phyloP scores from a whole-genome alignment of 1,140 invertebrate species.

The Heliconius himera region DNA sequence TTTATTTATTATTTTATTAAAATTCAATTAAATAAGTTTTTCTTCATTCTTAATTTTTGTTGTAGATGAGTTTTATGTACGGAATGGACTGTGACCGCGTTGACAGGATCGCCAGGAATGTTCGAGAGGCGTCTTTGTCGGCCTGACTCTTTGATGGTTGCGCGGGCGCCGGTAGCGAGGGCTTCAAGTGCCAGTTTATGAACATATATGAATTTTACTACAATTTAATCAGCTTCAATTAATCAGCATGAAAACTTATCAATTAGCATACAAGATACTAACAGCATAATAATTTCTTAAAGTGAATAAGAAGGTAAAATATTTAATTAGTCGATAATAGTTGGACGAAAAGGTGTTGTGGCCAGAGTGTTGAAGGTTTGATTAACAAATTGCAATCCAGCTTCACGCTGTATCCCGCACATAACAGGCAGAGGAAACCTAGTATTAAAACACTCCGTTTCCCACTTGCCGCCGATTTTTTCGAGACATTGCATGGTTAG shows the following conservation, averaged over 20 bases:
- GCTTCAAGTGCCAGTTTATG: constrained; percentile 72
- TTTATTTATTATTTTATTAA: too few relatives aligned
- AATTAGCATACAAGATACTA: constrained; percentile 36
- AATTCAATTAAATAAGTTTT: background rate
- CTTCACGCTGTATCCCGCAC: too few relatives aligned
- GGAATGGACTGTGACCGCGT: constrained; percentile 65
- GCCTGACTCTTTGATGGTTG: constrained; percentile 62
- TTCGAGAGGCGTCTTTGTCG: constrained; percentile 67
- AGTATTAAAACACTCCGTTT: too few relatives aligned
- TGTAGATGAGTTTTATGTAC: constrained; percentile 58
- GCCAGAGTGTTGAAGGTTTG: too few relatives aligned
- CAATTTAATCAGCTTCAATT: constrained; percentile 62
- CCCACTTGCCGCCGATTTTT: too few relatives aligned
- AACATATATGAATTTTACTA: constrained; percentile 66
- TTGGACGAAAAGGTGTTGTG: too few relatives aligned
- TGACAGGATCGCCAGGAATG: constrained; percentile 62
- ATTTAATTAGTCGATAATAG: too few relatives aligned
- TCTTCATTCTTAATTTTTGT: constrained; percentile 63
- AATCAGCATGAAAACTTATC: constrained; percentile 48
- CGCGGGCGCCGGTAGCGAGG: constrained; percentile 70
- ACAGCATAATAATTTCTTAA: constrained; percentile 27
- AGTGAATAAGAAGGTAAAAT: background rate
- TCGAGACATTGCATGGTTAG: too few relatives aligned
- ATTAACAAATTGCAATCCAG: too few relatives aligned
- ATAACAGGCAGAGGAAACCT: too few relatives aligned